phyloP scores from a whole-genome alignment of 1,140 invertebrate species.

The Trissolcus basalis region DNA sequence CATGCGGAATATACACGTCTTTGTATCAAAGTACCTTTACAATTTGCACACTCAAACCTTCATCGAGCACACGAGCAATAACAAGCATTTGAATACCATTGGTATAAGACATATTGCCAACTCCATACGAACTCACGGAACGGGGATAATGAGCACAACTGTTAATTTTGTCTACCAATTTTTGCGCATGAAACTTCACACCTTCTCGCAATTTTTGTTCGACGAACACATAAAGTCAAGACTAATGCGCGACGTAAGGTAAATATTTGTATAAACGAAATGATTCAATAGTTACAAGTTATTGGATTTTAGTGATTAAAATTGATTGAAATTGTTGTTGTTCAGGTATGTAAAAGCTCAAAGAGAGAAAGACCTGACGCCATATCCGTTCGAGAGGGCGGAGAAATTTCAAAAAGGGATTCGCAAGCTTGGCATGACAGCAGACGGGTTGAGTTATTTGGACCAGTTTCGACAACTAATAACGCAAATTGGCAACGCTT shows the following conservation, averaged over 20 bases:
- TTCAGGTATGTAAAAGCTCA: constrained; percentile 76
- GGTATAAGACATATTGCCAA: constrained; percentile 97
- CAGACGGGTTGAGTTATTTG: constrained; percentile 90
- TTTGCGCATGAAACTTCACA: constrained; percentile 93
- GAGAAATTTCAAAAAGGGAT: constrained; percentile 97
- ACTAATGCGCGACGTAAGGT: constrained; percentile 89
- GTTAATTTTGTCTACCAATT: constrained; percentile 99
- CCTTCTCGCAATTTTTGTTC: constrained; percentile 98
- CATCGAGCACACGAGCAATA: constrained; percentile 92
- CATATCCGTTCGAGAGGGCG: constrained; percentile 91
- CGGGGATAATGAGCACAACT: constrained; percentile 97
- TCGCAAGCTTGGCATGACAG: constrained; percentile 88
- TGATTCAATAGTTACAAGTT: no score
- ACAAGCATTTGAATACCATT: constrained; percentile 97
- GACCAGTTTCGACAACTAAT: constrained; percentile 95
- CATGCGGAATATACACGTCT: constrained; percentile 97
- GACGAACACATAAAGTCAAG: constrained; percentile 99
- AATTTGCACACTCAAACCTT: constrained; percentile 99
- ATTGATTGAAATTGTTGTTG: constrained; percentile 1
- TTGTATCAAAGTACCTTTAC: constrained; percentile 95
- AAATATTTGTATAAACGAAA: background rate
- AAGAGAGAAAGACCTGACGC: constrained; percentile 70
- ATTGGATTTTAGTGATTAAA: background rate
- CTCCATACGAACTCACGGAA: constrained; percentile 97
- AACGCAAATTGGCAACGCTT: constrained; percentile 96